These are phyloP conservation scores for Sorex fumeus DNA, from an alignment of 2,113 vertebrate species.

Conservation along the genomic window DNA sequence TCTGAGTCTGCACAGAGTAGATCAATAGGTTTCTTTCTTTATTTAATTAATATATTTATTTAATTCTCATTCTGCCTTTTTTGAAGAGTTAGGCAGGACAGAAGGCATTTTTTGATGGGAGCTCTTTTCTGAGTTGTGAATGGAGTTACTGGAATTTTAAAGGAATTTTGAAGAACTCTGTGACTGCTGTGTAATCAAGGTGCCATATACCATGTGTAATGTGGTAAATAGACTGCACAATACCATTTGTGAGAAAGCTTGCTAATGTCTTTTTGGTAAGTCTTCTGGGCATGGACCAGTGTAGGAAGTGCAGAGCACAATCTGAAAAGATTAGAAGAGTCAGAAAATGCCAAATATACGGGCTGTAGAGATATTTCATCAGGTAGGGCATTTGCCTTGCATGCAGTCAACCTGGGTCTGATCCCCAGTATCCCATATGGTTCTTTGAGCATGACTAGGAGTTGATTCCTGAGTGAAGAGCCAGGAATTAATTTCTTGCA, in stretches of 20 bases:
- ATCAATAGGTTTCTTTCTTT: background rate
- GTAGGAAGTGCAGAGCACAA: background rate
- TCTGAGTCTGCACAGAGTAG: background rate
- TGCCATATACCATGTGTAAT: background rate
- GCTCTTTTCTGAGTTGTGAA: background rate
- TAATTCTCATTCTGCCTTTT: background rate
- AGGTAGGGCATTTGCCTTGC: too few species aligned
- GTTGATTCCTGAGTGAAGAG: too few species aligned
- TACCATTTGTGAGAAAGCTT: background rate
- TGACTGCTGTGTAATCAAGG: background rate
- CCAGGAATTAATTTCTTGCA: too few species aligned
- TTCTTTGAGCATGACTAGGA: too few species aligned
- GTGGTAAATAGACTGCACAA: background rate
- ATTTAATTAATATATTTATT: background rate
- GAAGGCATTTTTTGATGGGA: background rate
- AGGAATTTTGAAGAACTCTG: rapidly evolving
- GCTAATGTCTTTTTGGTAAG: background rate
- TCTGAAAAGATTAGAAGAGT: too few species aligned
- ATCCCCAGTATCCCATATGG: too few species aligned
- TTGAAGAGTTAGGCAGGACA: background rate
- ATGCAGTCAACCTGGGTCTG: too few species aligned
- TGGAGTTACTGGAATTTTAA: background rate
- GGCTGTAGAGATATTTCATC: too few species aligned
- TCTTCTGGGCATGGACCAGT: background rate
- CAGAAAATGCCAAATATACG: background rate